Base-by-base conservation (phyloP, 2,113 vertebrate genomes). In the Sisor rabdophorus region DNA sequence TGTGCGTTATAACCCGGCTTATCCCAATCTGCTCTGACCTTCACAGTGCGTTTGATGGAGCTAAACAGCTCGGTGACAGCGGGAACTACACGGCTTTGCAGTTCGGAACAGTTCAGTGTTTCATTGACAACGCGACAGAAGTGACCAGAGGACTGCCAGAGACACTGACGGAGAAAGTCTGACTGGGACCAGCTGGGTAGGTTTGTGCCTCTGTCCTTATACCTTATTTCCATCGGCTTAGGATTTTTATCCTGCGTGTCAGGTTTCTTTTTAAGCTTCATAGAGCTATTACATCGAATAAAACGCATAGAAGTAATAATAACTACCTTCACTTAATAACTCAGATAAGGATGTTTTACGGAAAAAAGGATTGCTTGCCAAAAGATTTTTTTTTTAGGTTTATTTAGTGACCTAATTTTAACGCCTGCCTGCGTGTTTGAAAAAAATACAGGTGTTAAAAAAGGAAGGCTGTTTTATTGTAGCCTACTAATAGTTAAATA, bases 191-290 rank as follows among this genome's bases (percentile, higher is more conserved):
- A 40, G 24, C 48, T 78, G 47, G 16, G 19, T 16, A 63, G 76
- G 76, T 78, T 71, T 71, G 76, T 78, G n/a, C 36, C 28, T 20
- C 28, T 40, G 67, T 24, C 67, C 44, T 71, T 36, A 15, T 26
- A 11, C 20, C 10, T 52, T 71, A 26, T 55, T 59, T 53, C 28
- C 40, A 50, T 71, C 55, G 61, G 26, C 55, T 75, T 20, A 28
- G 15, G 53, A n/a, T 20, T 36, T n/a, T n/a, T n/a, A n/a, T n/a
- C n/a, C n/a, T n/a, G n/a, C 74, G 82, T 30, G 5, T 36, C 4
- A 30, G 11, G 58, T 19, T 30, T 28, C 15, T 19, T 40, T 36
- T 63, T 19, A 16, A 60, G 19, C 59, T 19, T 11, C 24, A 26
- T 24, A 36, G 30, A 44, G 5, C 40, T 4, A 44, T 8, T 6